Percentiles rank a stretch among this genome's conserved stretches.
phyloP scores from a whole-genome alignment of 2,113 vertebrate genomes.

The Natator depressus region DNA sequence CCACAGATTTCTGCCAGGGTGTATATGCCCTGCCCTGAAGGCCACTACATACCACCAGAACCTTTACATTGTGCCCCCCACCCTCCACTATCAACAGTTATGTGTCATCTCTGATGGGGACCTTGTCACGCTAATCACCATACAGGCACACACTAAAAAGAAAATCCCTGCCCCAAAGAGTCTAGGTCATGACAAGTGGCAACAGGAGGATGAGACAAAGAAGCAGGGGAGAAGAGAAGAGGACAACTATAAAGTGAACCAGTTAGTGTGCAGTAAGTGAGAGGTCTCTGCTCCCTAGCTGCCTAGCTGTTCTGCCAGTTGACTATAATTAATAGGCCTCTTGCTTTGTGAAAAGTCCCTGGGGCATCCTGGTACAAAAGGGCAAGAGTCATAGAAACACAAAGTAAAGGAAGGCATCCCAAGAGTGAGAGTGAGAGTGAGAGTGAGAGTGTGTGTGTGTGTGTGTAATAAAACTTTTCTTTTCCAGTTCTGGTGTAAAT shows the following conservation, averaged over 20 bases:
- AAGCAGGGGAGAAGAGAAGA: background rate
- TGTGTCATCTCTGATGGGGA: too few relatives aligned
- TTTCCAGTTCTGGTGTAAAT: background rate
- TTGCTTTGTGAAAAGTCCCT: background rate
- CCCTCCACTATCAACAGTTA: too few relatives aligned
- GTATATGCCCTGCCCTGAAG: too few relatives aligned
- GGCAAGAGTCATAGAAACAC: background rate
- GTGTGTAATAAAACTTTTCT: fast-evolving
- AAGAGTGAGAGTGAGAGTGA: fast-evolving
- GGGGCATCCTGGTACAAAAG: background rate
- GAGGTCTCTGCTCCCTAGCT: background rate
- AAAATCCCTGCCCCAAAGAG: fast-evolving
- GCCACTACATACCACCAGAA: too few relatives aligned
- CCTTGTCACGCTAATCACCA: fast-evolving
- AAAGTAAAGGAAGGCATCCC: background rate
- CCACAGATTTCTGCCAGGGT: too few relatives aligned
- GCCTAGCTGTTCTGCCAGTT: background rate
- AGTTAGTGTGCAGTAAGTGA: background rate
- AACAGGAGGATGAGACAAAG: background rate
- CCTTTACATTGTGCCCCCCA: too few relatives aligned
- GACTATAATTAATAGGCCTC: background rate
- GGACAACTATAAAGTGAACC: background rate
- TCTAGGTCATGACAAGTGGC: slow-evolving; percentile 13
- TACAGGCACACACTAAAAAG: background rate
- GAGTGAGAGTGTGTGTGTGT: background rate